A percentile compares a stretch with the other conserved stretches of the same genome.
Conservation (phyloP, 2,797 vertebrate species). For the Strix occidentalis region DNA sequence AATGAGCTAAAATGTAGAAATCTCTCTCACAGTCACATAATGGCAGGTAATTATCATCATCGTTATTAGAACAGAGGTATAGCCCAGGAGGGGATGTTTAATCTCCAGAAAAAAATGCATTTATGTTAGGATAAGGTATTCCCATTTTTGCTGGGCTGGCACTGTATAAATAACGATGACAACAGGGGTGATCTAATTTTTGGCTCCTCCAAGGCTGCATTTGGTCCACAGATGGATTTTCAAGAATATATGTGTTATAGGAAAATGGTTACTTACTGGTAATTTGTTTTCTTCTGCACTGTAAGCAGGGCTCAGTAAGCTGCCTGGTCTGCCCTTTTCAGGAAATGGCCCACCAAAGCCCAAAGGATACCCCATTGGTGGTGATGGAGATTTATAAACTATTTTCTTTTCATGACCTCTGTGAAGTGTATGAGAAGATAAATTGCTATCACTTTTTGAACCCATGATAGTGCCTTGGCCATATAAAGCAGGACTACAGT, state of each 20-base stretch:
- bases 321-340: neutral
- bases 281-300: conserved; percentile 34
- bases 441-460: neutral
- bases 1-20: neutral
- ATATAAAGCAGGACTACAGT: neutral
- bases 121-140: neutral
- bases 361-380: neutral
- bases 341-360: neutral
- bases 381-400: neutral
- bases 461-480: neutral
- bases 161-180: neutral
- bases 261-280: conserved; percentile 64
- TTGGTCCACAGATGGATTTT: neutral
- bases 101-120: neutral
- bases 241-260: neutral
- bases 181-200: neutral
- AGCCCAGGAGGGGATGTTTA: neutral
- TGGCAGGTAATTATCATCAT: conserved; percentile 19
- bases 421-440: neutral
- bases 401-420: conserved; percentile 12
- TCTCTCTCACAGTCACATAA: neutral
- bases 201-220: neutral
- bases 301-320: neutral
- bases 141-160: conserved; percentile 7
- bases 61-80: neutral